A percentile compares a stretch with the other conserved stretches of the same genome.
These are phyloP conservation scores for Cyclophora punctaria DNA, from an alignment of 2,888 invertebrate genomes.

Conservation along the genomic window DNA sequence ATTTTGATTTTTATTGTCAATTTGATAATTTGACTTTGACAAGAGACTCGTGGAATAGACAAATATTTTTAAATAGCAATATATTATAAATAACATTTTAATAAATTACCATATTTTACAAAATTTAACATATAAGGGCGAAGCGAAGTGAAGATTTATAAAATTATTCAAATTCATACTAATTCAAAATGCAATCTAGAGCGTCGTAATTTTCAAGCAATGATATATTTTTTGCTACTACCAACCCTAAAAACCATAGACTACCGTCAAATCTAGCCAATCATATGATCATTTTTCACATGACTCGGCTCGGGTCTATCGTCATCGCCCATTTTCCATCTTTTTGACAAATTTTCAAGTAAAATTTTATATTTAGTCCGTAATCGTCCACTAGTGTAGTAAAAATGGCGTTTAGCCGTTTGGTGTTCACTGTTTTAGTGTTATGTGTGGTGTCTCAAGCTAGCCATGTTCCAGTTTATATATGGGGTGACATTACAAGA, in stretches of 20 bases:
- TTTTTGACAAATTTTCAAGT: slow-evolving; percentile 51
- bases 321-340: slow-evolving; percentile 52
- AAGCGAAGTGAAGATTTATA: too few relatives aligned
- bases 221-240: slow-evolving; percentile 3
- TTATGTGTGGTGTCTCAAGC: slow-evolving; percentile 50
- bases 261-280: slow-evolving; percentile 42
- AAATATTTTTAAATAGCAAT: too few relatives aligned
- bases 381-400: slow-evolving; percentile 51
- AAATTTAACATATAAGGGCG: too few relatives aligned
- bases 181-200: too few relatives aligned
- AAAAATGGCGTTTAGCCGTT: slow-evolving; percentile 66
- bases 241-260: slow-evolving; percentile 42
- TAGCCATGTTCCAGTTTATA: slow-evolving; percentile 73
- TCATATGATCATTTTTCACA: slow-evolving; percentile 74
- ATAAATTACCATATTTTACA: too few relatives aligned
- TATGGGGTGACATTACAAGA: slow-evolving; percentile 70
- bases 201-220: too few relatives aligned
- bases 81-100: too few relatives aligned
- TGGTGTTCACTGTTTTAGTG: slow-evolving; percentile 55
- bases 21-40: background rate
- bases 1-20: too few relatives aligned
- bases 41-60: background rate
- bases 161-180: too few relatives aligned
- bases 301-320: slow-evolving; percentile 54
- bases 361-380: slow-evolving; percentile 48